Evolutionary conservation across 64 coral and sea anemone species (phyloP).

Genomic region (Montipora foliosa): DNA sequence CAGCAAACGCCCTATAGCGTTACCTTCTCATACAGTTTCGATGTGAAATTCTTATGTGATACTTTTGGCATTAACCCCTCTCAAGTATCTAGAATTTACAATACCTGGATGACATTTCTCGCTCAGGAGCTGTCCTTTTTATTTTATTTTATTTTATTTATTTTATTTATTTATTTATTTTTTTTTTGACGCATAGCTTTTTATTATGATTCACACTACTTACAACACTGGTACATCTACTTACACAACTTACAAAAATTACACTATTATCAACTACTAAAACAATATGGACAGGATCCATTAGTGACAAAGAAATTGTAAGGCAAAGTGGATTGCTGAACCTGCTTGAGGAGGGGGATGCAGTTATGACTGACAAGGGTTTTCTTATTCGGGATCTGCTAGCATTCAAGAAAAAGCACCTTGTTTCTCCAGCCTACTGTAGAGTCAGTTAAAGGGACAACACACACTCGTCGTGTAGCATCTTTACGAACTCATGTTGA

Average conservation of each 20-base stretch:
- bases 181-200: too few relatives aligned
- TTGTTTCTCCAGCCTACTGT: conserved; percentile 20
- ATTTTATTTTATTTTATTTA: too few relatives aligned
- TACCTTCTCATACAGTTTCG: not conserved
- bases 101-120: conserved; percentile 24
- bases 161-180: too few relatives aligned
- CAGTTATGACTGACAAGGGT: conserved; percentile 4
- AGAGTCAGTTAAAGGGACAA: conserved; percentile 11
- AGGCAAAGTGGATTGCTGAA: conserved; percentile 58
- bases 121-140: not conserved
- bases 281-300: not conserved
- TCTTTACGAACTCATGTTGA: conserved; percentile 78
- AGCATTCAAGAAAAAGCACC: conserved; percentile 73
- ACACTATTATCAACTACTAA: too few relatives aligned
- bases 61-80: not conserved
- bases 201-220: too few relatives aligned
- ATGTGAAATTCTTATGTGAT: conserved; percentile 64
- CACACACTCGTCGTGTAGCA: conserved; percentile 72
- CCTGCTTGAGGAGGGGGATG: conserved; percentile 62
- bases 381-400: conserved; percentile 47
- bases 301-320: conserved; percentile 83
- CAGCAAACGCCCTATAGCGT: too few relatives aligned
- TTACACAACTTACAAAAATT: too few relatives aligned
- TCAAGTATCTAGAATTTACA: conserved; percentile 1
- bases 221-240: too few relatives aligned